A percentile compares a stretch with the other conserved stretches of the same genome.
phyloP scores from a whole-genome alignment of 2,797 vertebrate species.

The Sciaenops ocellatus region DNA sequence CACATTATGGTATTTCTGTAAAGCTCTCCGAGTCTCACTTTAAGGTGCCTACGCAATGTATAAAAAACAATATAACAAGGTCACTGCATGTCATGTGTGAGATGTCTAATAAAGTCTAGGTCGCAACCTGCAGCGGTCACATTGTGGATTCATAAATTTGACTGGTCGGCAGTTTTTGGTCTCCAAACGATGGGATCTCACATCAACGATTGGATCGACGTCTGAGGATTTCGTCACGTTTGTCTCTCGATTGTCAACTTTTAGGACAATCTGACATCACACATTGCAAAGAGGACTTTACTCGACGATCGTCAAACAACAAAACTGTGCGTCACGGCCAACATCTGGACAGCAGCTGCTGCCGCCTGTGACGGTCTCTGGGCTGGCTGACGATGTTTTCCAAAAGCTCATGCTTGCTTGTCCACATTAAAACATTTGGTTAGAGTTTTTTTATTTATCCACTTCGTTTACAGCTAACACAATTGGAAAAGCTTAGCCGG shows the following conservation, averaged over 20 bases:
- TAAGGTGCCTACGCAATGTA: not conserved
- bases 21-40: too few species aligned
- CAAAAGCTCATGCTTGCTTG: not conserved
- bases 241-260: slow-evolving; percentile 8
- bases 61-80: too few species aligned
- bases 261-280: not conserved
- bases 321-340: not conserved
- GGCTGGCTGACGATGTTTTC: not conserved
- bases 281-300: not conserved
- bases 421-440: not conserved
- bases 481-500: not conserved
- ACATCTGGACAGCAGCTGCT: not conserved
- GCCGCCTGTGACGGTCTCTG: not conserved
- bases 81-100: not conserved
- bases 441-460: not conserved
- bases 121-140: not conserved
- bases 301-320: not conserved
- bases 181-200: not conserved
- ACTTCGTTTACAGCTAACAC: not conserved
- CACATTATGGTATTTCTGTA: not conserved
- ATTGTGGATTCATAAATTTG: not conserved
- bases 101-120: not conserved
- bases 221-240: not conserved
- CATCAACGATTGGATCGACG: not conserved
- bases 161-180: not conserved